A percentile compares a stretch with the other conserved stretches of the same genome.
phyloP scores from a whole-genome alignment of 64 coral and sea anemone species.

The Porites australiensis region DNA sequence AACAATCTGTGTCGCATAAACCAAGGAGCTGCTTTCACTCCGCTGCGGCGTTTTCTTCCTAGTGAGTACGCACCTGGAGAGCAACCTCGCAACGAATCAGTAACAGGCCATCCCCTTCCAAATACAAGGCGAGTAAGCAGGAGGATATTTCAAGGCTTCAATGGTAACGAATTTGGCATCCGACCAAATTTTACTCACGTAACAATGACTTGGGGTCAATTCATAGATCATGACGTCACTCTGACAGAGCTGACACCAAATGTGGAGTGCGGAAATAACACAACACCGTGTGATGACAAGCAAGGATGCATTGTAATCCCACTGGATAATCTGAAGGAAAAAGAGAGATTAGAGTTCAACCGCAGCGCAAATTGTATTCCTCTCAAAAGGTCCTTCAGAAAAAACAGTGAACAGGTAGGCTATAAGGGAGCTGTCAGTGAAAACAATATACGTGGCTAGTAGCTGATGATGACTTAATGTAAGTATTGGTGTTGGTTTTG shows the following conservation, averaged over 20 bases:
- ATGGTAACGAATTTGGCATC: not conserved
- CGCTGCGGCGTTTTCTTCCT: not conserved
- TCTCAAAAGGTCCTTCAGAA: not conserved
- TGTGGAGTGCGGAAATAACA: slow-evolving; percentile 2
- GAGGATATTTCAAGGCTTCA: not conserved
- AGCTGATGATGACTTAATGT: no score
- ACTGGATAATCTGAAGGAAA: no score
- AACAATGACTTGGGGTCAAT: slow-evolving; percentile 64
- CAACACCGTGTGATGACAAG: not conserved
- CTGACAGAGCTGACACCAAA: not conserved
- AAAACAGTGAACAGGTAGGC: not conserved
- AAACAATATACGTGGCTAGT: no score
- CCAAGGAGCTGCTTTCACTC: not conserved
- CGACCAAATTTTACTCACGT: slow-evolving; percentile 31
- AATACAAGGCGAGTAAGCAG: not conserved
- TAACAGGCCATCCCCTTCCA: not conserved
- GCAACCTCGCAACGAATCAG: not conserved
- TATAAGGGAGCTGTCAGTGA: no score
- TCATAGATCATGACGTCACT: slow-evolving; percentile 57
- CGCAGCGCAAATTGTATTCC: not conserved
- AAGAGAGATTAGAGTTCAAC: no score
- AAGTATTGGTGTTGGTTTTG: no score
- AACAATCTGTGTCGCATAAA: slow-evolving; percentile 9
- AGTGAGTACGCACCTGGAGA: not conserved
- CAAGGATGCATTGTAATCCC: not conserved